phyloP scores from a whole-genome alignment of 1,140 invertebrate genomes.

The Danaus melanippus region DNA sequence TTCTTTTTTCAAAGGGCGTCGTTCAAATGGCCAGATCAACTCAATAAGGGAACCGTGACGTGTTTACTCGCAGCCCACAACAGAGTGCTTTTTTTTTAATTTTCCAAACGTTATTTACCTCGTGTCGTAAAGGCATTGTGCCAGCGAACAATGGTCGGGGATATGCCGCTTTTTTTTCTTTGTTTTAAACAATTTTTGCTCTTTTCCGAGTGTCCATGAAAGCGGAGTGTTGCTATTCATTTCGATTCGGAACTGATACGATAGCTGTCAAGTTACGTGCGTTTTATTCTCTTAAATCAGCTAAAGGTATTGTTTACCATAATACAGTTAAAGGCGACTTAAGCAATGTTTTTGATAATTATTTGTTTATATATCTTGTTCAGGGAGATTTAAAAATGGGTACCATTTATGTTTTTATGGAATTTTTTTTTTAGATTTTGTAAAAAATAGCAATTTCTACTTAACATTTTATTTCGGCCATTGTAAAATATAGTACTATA shows the following conservation, averaged over 20 bases:
- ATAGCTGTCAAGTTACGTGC: constrained; percentile 29
- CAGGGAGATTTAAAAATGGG: too few species aligned
- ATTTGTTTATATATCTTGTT: too few species aligned
- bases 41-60: constrained; percentile 60
- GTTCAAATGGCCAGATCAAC: constrained; percentile 66
- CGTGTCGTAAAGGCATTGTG: constrained; percentile 68
- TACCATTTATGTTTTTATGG: too few species aligned
- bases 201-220: constrained; percentile 36
- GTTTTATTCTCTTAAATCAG: constrained; percentile 21
- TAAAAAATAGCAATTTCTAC: too few species aligned
- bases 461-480: too few species aligned
- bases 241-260: constrained; percentile 45
- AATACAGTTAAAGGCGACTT: too few species aligned
- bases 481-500: too few species aligned
- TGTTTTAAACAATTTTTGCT: constrained; percentile 41
- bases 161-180: constrained; percentile 47
- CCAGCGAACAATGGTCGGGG: constrained; percentile 51
- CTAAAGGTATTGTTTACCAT: too few species aligned
- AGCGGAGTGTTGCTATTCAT: constrained; percentile 37
- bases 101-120: constrained; percentile 65
- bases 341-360: too few species aligned
- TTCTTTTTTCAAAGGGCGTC: constrained; percentile 53
- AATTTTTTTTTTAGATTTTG: too few species aligned
- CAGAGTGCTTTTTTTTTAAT: constrained; percentile 52
- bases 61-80: constrained; percentile 68